These are phyloP conservation scores for Parazoanthus atlanticus DNA, from an alignment of 92 coral and sea anemone species.

Conservation along the genomic window DNA sequence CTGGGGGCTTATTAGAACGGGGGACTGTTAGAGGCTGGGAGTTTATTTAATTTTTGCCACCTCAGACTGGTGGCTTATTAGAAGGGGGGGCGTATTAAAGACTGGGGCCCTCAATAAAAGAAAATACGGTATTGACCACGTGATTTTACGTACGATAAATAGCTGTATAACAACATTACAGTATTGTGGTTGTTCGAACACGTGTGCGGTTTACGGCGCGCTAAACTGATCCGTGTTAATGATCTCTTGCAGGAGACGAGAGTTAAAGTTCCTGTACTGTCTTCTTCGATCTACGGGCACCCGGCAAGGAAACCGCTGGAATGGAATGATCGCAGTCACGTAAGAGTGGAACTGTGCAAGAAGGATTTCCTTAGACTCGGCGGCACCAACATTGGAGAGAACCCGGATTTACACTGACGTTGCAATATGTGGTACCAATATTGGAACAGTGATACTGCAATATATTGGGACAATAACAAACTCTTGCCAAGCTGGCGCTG, in stretches of 20 bases:
- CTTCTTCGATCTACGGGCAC: constrained; percentile 94
- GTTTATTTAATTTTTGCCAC: no score
- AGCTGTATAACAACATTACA: no score
- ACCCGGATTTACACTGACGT: constrained; percentile 71
- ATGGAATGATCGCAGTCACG: constrained; percentile 89
- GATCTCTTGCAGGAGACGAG: constrained; percentile 64
- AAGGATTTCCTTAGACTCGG: constrained; percentile 92
- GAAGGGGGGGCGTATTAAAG: no score
- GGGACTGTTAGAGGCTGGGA: no score
- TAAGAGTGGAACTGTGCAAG: constrained; percentile 89
- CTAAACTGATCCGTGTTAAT: not conserved
- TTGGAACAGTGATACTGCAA: not conserved
- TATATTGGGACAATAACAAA: not conserved
- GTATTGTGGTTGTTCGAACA: no score
- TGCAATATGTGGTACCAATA: not conserved
- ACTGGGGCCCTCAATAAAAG: no score
- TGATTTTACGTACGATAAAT: no score
- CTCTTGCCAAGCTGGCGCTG: not conserved
- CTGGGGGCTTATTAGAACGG: no score
- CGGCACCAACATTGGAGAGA: constrained; percentile 86
- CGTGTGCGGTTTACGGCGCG: not conserved
- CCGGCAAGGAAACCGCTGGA: constrained; percentile 82
- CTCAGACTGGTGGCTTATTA: no score
- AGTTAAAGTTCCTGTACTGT: constrained; percentile 70
- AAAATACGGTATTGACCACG: no score